These are phyloP conservation scores for Cromileptes altivelis DNA, from an alignment of 2,113 vertebrate genomes.

Conservation along the genomic window DNA sequence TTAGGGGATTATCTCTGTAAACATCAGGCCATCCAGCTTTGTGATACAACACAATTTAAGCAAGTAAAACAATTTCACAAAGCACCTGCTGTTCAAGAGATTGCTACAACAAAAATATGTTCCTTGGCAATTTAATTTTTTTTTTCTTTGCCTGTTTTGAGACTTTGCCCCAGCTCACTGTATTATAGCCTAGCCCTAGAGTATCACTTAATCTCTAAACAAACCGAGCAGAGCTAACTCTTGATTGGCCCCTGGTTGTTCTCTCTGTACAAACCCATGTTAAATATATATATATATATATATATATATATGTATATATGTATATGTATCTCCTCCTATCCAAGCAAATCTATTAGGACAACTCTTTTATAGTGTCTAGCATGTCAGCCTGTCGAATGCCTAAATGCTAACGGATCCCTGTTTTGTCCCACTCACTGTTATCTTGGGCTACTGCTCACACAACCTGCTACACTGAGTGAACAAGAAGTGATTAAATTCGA, in stretches of 20 bases:
- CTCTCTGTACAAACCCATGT: no score
- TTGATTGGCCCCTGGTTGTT: not conserved
- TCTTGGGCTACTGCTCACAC: no score
- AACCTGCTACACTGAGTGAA: no score
- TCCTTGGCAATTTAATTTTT: not conserved
- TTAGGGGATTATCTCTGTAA: constrained; percentile 22
- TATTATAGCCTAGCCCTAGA: fast-evolving
- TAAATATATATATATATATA: no score
- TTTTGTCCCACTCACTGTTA: no score
- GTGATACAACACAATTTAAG: not conserved
- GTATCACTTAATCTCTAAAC: not conserved
- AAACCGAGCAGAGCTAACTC: not conserved
- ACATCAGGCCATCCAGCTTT: constrained; percentile 10
- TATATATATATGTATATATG: no score
- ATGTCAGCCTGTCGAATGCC: no score
- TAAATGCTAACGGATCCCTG: no score
- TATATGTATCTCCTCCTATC: no score
- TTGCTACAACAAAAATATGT: not conserved
- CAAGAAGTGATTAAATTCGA: no score
- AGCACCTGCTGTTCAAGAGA: not conserved
- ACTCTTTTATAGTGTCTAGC: no score
- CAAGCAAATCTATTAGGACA: no score
- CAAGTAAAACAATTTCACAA: constrained; percentile 7
- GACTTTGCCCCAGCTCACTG: not conserved
- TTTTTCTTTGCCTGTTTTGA: not conserved